Evolutionary conservation across 1,140 invertebrate species (phyloP), one percentile per base, ranked within the genome.

Genomic region (Drosophila pectinifera): DNA sequence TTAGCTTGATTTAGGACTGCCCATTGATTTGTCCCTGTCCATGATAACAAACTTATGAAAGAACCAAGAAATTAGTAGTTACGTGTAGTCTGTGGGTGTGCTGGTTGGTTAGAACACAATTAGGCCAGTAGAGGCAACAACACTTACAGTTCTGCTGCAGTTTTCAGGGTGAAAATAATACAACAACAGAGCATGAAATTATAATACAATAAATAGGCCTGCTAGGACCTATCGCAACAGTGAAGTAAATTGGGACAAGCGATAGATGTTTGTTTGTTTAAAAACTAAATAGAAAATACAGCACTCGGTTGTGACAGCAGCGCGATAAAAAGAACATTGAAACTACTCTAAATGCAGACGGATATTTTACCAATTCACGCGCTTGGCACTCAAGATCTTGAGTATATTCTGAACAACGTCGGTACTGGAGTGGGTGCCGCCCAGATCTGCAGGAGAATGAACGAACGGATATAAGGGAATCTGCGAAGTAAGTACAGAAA

Each of bases 381-480:
- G 88, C 56, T 92, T 91, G 49, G 73, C 70, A 54, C 91, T 80
- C 63, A 94, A 92, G 80, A 96, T 94, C 89, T 95, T 94, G 73
- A 96, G 94, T 76, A 96, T 95, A 55, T 93, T 94, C 61, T 95
- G 94, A 36, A 96, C 93, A 5, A 96, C 95, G 11, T 96, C 95
- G 5, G 95, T 94, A 46, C 95, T 96, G 6, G 93, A 94, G 10
- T 95, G 93, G 5, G 90, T 93, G 10, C 96, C 96, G 14, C 95
- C 95, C 39, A 96, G 91, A 92, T 96, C 96, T 92, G 49, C 20
- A 85, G 65, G 73, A 57, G 18, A 49, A n/a, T 26, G 0, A 16
- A 20, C 31, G 0, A 16, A 20, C 31, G 1, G 7, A 38, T 61
- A n/a, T 39, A 24, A 22, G 4, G 18, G 1, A 6, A 36, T 16